These are phyloP conservation scores for Centropyge bicolor DNA, from an alignment of 2,797 vertebrate genomes.

Conservation along the genomic window DNA sequence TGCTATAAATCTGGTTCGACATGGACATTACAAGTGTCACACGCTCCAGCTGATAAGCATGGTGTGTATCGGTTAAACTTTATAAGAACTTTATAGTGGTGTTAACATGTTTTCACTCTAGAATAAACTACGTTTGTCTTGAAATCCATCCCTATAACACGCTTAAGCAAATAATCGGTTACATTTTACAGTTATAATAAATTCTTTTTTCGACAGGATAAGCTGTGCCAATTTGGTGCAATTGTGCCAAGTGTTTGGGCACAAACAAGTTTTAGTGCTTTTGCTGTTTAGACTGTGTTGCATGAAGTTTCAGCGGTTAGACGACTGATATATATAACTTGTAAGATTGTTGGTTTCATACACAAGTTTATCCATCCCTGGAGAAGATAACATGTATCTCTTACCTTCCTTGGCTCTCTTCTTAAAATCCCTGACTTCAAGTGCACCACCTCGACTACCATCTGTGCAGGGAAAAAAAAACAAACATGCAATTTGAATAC, in stretches of 20 bases:
- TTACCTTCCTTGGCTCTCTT: conserved; percentile 97
- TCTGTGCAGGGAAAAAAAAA: conserved; percentile 86
- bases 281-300: conserved; percentile 68
- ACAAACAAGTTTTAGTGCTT: conserved; percentile 58
- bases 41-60: conserved; percentile 38
- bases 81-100: conserved; percentile 44
- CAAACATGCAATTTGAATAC: conserved; percentile 60
- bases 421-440: conserved; percentile 96
- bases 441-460: conserved; percentile 89
- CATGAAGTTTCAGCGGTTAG: conserved; percentile 51
- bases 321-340: conserved; percentile 72
- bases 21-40: conserved; percentile 44
- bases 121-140: conserved; percentile 38
- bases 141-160: conserved; percentile 19
- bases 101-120: conserved; percentile 44
- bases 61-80: conserved; percentile 37
- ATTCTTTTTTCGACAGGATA: conserved; percentile 37
- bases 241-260: conserved; percentile 43
- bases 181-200: conserved; percentile 52
- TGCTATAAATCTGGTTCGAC: conserved; percentile 63
- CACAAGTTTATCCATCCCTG: conserved; percentile 50
- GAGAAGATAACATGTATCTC: conserved; percentile 54
- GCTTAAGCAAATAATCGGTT: conserved; percentile 42
- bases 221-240: conserved; percentile 35
- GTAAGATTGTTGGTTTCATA: conserved; percentile 72